Evolutionary conservation across 2,888 invertebrate genomes (phyloP), one percentile per base, ranked within the genome.

Genomic region (Cataglyphis rosenhaueri): DNA sequence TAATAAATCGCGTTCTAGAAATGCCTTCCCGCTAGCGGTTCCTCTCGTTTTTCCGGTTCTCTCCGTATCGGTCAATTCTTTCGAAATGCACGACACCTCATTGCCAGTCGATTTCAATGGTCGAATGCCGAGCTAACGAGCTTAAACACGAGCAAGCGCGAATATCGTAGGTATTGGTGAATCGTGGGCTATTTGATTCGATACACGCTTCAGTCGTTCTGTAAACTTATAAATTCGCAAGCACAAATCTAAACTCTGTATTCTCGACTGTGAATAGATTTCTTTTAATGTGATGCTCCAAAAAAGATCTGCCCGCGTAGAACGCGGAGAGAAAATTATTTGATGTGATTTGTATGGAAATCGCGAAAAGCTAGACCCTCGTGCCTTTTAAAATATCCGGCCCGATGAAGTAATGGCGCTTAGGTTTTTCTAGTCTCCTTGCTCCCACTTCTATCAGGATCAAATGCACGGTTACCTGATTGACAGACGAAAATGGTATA

Each of bases 331-430:
- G 76, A 84, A 86, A 87, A 87, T 86, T 78, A 76, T 85, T 85
- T 84, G 84, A 71, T 79, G 84, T 85, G 84, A 83, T 88, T 88
- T 87, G 86, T 87, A 85, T 74, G 84, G 76, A 68, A 86, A 71
- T 76, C 81, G 82, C 73, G 75, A 65, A 15, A 35, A 91, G 88
- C 90, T 86, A 93, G 93, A 93, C 93, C 93, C 93, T 93, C 93
- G 88, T 86, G 87, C 93, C 93, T 91, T 93, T 93, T 93, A 90
- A 90, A 91, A 87, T 83, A 86, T 83, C 73, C 78, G 85, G 87
- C 86, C 84, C 84, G 89, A 89, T 93, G 92, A 92, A 92, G 92
- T 91, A 93, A 93, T 91, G 85, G 81, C 73, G 78, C 82, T 83
- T 81, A 83, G 66, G 81, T 86, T 71, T 87, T 75, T 21, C 78